Evolutionary conservation across 2,113 vertebrate species (phyloP), one percentile per base, ranked within the genome.

Genomic region (Ailuropoda melanoleuca): DNA sequence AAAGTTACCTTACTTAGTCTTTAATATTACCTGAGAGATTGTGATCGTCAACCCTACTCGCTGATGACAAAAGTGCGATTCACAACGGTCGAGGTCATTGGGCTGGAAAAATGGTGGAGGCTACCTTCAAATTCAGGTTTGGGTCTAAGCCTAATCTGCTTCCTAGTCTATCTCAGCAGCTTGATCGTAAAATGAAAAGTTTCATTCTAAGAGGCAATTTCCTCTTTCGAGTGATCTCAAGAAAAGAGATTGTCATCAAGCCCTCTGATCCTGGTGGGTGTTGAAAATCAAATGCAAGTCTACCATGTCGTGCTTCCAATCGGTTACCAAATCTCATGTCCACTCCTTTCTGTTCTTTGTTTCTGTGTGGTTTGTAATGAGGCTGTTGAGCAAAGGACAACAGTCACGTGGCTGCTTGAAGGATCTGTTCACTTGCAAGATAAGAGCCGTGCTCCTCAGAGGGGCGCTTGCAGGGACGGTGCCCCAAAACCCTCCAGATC

Each of bases 251-350:
- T n/a, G 34, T 26, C 60, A n/a, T n/a, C 34, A 37, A 29, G 24
- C 43, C 58, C 21, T 29, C 24, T 26, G 11, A 81, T 68, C n/a
- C 64, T 6, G 7, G 23, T 1, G 14, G n/a, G 34, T 23, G 56
- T n/a, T 84, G 66, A 39, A 56, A 78, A 39, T 43, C 80, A 19
- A 50, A 26, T 2, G 21, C 77, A 84, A 53, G 70, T n/a, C 62
- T 74, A 29, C 9, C 3, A 0, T 8, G 58, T 0, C 10, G 29
- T 1, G 19, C 68, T 50, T 78, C n/a, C 4, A 5, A 7, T 24
- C 0, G 6, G 29, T 14, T 77, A 24, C n/a, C 43, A 4, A 8
- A 17, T 9, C 26, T 53, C 17, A 0, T 0, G 4, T 10, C 43
- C 15, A 15, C 4, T 26, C 10, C 48, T 48, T 58, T 34, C 7